Conservation (phyloP, 2,113 vertebrate species). For the Phoenicopterus ruber region DNA sequence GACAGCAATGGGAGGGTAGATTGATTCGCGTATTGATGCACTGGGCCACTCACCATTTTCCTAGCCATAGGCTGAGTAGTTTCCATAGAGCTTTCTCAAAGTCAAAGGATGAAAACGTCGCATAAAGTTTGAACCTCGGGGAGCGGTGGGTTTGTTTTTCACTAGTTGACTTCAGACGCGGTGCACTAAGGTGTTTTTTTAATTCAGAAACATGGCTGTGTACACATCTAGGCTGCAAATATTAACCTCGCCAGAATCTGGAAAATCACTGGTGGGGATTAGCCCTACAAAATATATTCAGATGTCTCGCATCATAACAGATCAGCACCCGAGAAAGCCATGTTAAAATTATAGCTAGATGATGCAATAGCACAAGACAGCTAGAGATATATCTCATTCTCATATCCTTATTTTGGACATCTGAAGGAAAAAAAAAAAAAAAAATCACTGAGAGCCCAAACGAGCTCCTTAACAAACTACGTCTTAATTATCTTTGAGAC, state of each 20-base stretch:
- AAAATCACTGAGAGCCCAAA: background rate
- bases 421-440: background rate
- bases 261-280: background rate
- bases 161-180: background rate
- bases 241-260: constrained; percentile 40
- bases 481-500: background rate
- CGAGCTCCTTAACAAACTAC: background rate
- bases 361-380: background rate
- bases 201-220: constrained; percentile 3
- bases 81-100: constrained; percentile 39
- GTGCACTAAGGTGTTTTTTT: background rate
- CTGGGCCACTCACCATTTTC: constrained; percentile 28
- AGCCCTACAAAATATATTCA: background rate
- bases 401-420: background rate
- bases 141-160: background rate
- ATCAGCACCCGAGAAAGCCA: background rate
- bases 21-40: constrained; percentile 53
- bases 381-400: background rate
- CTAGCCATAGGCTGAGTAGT: constrained; percentile 57
- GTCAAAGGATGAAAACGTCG: constrained; percentile 17
- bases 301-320: background rate
- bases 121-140: background rate
- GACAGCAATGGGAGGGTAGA: background rate
- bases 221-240: constrained; percentile 8
- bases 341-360: background rate